phyloP scores from a whole-genome alignment of 2,797 vertebrate species.

The Sparidentex hasta region DNA sequence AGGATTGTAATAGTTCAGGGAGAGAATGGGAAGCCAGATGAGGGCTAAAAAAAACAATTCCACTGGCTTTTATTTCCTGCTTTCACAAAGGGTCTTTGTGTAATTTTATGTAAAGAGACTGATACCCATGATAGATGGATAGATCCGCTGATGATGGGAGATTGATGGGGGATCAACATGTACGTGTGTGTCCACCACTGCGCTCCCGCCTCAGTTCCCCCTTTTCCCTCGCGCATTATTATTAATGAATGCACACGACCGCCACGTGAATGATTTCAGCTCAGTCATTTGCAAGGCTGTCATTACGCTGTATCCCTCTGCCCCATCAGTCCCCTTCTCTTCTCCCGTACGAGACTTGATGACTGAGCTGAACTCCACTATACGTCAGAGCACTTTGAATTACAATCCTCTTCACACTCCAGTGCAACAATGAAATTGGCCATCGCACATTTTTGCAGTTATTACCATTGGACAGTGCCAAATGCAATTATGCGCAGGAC shows the following conservation, averaged over 20 bases:
- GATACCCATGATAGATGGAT: slow-evolving; percentile 3
- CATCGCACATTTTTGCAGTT: slow-evolving; percentile 59
- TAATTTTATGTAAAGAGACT: slow-evolving; percentile 17
- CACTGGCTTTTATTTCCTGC: slow-evolving; percentile 23
- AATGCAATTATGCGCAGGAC: slow-evolving; percentile 71
- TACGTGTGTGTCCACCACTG: background rate
- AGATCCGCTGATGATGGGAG: slow-evolving; percentile 9
- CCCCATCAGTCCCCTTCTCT: slow-evolving; percentile 25
- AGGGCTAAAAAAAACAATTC: slow-evolving; percentile 27
- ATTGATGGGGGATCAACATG: slow-evolving; percentile 2
- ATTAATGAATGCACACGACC: slow-evolving; percentile 43
- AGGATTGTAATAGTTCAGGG: slow-evolving; percentile 22
- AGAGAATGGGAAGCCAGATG: slow-evolving; percentile 23
- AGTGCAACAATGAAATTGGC: slow-evolving; percentile 75
- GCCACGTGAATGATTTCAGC: slow-evolving; percentile 31
- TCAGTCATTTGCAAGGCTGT: slow-evolving; percentile 32
- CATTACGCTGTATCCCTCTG: slow-evolving; percentile 24
- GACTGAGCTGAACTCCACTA: slow-evolving; percentile 60
- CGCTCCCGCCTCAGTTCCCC: background rate
- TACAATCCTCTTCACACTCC: slow-evolving; percentile 73
- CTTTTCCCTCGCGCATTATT: slow-evolving; percentile 7
- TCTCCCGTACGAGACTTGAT: slow-evolving; percentile 56
- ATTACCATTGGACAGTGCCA: slow-evolving; percentile 72
- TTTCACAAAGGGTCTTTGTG: slow-evolving; percentile 36
- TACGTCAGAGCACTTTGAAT: slow-evolving; percentile 65